Evolutionary conservation across 37 sponge, comb jelly and placozoan species (phyloP).

Genomic region (Geodia barretti): DNA sequence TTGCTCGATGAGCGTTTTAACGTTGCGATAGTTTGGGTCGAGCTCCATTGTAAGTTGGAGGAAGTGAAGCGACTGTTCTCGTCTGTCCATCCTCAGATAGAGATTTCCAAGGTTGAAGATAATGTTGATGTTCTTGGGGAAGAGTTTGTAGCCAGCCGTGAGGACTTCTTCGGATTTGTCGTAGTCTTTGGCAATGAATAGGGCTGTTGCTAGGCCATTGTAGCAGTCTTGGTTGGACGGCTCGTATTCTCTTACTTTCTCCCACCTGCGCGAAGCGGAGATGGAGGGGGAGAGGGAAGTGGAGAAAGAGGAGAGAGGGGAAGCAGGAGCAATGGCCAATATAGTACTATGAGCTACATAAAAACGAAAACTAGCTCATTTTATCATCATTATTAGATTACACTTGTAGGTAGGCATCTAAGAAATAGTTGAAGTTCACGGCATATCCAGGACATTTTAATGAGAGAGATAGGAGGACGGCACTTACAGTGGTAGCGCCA

Average conservation of each 20-base stretch:
- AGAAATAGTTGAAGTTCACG: too few species aligned
- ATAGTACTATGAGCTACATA: too few species aligned
- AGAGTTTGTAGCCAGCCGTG: not conserved
- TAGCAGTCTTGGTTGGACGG: not conserved
- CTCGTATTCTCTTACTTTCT: not conserved
- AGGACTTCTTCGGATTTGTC: not conserved
- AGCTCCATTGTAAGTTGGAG: not conserved
- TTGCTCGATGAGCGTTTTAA: too few species aligned
- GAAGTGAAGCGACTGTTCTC: not conserved
- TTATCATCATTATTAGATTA: too few species aligned
- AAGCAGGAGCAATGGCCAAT: too few species aligned
- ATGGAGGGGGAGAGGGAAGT: too few species aligned
- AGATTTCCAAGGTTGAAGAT: not conserved
- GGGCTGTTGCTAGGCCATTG: not conserved
- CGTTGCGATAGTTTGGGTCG: not conserved
- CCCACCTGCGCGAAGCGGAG: not conserved
- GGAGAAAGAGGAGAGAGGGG: too few species aligned
- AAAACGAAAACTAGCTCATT: too few species aligned
- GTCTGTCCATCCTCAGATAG: not conserved
- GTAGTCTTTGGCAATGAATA: not conserved
- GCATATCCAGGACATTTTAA: too few species aligned
- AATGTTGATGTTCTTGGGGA: not conserved
- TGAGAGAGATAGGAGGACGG: too few species aligned
- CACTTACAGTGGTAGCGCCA: not conserved
- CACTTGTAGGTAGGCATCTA: too few species aligned